phyloP scores from a whole-genome alignment of 2,888 invertebrate species.

The Andrena marginata region DNA sequence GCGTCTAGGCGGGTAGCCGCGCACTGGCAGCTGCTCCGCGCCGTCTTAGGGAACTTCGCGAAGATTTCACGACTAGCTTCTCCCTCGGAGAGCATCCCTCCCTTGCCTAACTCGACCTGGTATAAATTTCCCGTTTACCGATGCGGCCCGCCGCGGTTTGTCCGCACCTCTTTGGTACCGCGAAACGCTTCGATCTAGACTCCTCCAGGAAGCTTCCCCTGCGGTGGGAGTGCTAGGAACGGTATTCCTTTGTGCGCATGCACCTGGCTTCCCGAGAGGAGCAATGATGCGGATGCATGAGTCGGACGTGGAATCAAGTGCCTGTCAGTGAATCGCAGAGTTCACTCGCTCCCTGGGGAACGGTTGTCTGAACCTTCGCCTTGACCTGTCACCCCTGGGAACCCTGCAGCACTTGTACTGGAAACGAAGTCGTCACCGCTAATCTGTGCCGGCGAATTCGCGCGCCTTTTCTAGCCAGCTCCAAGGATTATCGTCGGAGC shows the following conservation, averaged over 20 bases:
- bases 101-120: slow-evolving; percentile 27
- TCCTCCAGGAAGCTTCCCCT: not conserved
- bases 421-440: too few species aligned
- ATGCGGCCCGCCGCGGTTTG: not conserved
- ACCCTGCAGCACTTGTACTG: too few species aligned
- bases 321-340: too few species aligned
- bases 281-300: too few species aligned
- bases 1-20: slow-evolving; percentile 29
- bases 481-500: slow-evolving; percentile 38
- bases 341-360: too few species aligned
- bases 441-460: not conserved
- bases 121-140: slow-evolving; percentile 23
- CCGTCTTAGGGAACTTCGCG: not conserved
- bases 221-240: too few species aligned
- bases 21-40: slow-evolving; percentile 7
- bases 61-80: not conserved
- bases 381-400: too few species aligned
- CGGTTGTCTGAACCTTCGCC: too few species aligned
- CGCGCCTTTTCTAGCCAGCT: slow-evolving; percentile 14
- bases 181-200: not conserved
- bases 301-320: too few species aligned
- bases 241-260: too few species aligned
- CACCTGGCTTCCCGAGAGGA: too few species aligned
- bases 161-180: not conserved
- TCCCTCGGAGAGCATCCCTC: slow-evolving; percentile 29